A percentile compares a stretch with the other conserved stretches of the same genome.
Evolutionary conservation across 53 echinoderm and acorn worm genomes (phyloP).

Genomic region (Crossaster papposus): DNA sequence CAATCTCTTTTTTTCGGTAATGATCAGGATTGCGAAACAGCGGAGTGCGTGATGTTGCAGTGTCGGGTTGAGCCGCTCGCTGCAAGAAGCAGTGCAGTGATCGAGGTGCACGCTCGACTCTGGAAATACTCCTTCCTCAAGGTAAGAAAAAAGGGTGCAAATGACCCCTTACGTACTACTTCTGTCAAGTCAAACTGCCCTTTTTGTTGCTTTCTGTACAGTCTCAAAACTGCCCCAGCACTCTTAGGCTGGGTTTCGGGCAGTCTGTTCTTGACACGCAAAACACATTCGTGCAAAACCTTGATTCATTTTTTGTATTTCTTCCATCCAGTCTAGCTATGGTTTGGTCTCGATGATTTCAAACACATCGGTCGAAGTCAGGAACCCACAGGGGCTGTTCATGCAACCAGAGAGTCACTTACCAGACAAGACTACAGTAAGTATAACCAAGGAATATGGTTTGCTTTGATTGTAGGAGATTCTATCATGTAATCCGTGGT

Average conservation of each 20-base stretch:
- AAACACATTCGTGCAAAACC: too few relatives aligned
- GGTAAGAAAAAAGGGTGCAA: conserved; percentile 36
- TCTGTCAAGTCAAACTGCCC: too few relatives aligned
- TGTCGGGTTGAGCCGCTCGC: conserved; percentile 68
- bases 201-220: too few relatives aligned
- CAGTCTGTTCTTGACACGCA: too few relatives aligned
- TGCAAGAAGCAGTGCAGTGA: conserved; percentile 62
- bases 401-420: conserved; percentile 17
- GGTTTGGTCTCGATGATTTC: conserved; percentile 7
- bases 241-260: too few relatives aligned
- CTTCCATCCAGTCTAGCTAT: background rate
- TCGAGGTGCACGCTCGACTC: conserved; percentile 71
- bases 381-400: conserved; percentile 34
- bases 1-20: background rate
- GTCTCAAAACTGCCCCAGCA: too few relatives aligned
- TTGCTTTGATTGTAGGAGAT: background rate
- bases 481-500: too few relatives aligned
- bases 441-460: background rate
- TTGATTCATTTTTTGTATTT: background rate
- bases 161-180: background rate
- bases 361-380: background rate
- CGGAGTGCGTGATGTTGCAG: conserved; percentile 70
- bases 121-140: conserved; percentile 79
- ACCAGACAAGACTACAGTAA: conserved; percentile 38
- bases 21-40: conserved; percentile 69